These are phyloP conservation scores for Okamejei kenojei DNA, from an alignment of 2,797 vertebrate genomes.

Conservation along the genomic window DNA sequence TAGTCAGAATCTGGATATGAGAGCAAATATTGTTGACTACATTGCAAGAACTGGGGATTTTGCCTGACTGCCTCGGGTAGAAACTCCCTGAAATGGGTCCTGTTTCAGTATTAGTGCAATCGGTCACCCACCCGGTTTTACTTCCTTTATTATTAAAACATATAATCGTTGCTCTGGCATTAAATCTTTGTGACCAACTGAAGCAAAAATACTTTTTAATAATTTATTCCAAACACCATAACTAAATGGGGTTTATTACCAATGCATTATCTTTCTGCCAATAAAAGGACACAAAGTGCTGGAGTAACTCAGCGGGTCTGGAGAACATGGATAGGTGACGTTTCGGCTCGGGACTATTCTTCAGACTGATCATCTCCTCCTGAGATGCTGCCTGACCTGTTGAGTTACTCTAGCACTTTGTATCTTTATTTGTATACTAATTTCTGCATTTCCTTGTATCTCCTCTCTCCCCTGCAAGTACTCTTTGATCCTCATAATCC, in stretches of 20 bases:
- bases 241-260: neutral
- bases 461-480: neutral
- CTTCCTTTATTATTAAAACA: neutral
- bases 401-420: too few species aligned
- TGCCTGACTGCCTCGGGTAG: neutral
- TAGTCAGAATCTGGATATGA: neutral
- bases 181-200: neutral
- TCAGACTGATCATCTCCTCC: too few species aligned
- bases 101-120: neutral
- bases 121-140: neutral
- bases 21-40: neutral
- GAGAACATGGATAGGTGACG: too few species aligned
- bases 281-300: too few species aligned
- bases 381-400: too few species aligned
- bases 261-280: neutral
- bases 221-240: neutral
- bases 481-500: neutral
- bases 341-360: too few species aligned
- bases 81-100: neutral
- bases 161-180: neutral
- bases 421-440: too few species aligned
- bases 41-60: neutral
- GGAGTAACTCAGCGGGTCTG: too few species aligned
- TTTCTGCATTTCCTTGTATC: too few species aligned
- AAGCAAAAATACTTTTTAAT: neutral